Evolutionary conservation across 2,113 vertebrate species (phyloP).

Genomic region (Megaceryle torquata): DNA sequence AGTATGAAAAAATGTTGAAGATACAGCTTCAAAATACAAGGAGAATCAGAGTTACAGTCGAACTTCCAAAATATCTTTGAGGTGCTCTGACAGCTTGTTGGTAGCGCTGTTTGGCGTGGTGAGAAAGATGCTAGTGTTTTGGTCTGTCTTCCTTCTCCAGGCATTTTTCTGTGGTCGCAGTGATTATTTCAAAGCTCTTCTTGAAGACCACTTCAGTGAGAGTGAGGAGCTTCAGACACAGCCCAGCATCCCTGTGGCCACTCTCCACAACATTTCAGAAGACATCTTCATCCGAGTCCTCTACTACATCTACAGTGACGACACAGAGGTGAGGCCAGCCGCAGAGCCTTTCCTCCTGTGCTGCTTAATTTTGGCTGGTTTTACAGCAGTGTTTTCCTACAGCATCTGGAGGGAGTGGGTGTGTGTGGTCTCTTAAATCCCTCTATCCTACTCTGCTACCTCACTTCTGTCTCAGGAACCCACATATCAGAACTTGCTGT

Average conservation of each 20-base stretch:
- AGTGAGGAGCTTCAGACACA: conserved; percentile 83
- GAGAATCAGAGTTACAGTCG: not conserved
- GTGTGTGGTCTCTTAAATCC: not conserved
- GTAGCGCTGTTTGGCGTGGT: not conserved
- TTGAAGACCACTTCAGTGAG: conserved; percentile 94
- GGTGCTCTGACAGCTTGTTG: not conserved
- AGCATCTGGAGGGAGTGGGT: not conserved
- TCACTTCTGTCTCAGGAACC: not conserved
- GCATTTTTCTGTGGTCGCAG: conserved; percentile 96
- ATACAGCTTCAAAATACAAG: not conserved
- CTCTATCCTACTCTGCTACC: not conserved
- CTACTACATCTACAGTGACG: conserved; percentile 92
- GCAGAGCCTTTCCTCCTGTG: not conserved
- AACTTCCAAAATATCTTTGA: not conserved
- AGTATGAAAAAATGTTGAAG: not conserved
- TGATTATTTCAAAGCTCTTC: conserved; percentile 94
- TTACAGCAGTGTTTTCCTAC: not conserved
- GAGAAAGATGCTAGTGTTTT: not conserved
- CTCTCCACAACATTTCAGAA: conserved; percentile 86
- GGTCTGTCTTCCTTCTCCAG: conserved; percentile 65
- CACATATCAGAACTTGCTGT: not conserved
- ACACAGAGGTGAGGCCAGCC: conserved; percentile 82
- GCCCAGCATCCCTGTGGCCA: conserved; percentile 87
- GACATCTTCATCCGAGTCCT: conserved; percentile 89
- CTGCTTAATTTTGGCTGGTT: not conserved